phyloP scores from a whole-genome alignment of 2,113 vertebrate genomes.

The Recurvirostra avosetta region DNA sequence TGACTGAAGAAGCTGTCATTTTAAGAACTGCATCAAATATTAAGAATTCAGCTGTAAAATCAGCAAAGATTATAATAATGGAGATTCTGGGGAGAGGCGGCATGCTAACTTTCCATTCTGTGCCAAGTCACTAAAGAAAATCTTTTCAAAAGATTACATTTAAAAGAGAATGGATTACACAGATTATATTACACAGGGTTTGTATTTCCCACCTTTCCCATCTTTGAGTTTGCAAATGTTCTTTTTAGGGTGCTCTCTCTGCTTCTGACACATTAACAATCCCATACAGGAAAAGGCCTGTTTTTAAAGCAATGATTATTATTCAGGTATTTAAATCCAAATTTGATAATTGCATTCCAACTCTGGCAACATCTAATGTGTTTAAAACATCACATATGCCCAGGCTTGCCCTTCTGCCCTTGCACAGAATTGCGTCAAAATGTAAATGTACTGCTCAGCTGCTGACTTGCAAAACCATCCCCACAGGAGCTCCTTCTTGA shows the following conservation, averaged over 20 bases:
- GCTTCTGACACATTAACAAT: not conserved
- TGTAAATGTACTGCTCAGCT: not conserved
- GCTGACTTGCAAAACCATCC: not conserved
- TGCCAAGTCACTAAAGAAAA: not conserved
- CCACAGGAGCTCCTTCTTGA: not conserved
- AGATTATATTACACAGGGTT: not conserved
- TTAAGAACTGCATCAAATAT: not conserved
- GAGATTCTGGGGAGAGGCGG: fast-evolving
- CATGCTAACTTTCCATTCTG: not conserved
- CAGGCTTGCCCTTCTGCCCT: not conserved
- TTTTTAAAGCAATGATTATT: not conserved
- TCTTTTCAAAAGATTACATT: not conserved
- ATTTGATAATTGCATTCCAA: not conserved
- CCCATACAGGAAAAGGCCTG: not conserved
- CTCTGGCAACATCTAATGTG: not conserved
- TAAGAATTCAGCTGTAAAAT: not conserved
- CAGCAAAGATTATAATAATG: not conserved
- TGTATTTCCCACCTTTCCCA: not conserved
- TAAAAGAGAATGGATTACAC: not conserved
- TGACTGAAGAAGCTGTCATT: not conserved
- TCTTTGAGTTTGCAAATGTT: not conserved
- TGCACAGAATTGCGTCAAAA: not conserved
- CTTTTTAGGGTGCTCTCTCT: not conserved
- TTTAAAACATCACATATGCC: not conserved
- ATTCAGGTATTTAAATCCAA: not conserved